Base-by-base conservation (phyloP, 2,888 invertebrate genomes). In the Stenodema calcarata region DNA sequence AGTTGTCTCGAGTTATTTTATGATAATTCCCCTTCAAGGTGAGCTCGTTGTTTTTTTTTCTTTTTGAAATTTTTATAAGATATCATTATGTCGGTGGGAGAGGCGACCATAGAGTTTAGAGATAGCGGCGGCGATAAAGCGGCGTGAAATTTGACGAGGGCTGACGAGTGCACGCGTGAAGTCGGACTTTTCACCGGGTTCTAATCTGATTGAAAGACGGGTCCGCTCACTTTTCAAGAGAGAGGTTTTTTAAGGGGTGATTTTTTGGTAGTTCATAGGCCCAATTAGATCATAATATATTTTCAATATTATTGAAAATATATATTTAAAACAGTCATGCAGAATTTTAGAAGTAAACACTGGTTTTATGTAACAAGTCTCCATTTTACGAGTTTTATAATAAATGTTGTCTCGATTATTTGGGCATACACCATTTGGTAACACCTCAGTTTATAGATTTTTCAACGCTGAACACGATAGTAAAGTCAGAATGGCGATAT, bases 91-190 rank as follows among this genome's bases (percentile, higher is more conserved):
- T 73, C 35, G 73, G 18, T 14, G 73, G 3, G 35, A 41, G 35
- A 73, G 30, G 73, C 73, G 73, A 73, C 30, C 16, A 1, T 0
- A n/a, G 18, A 73, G 35, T n/a, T 16, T 28, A 35, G 73, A 27
- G 70, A 23, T 70, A 27, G 23, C 14, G 50, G 50, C 50, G 50
- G 35, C n/a, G 50, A 62, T 62, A 62, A 62, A 35, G 16, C 73
- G 30, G 73, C 73, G 73, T 73, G 73, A 73, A 73, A 73, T 73
- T 41, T 73, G 73, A 73, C 73, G 73, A 35, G 73, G 73, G 73
- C 73, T 73, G 73, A 73, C 73, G 73, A 73, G 73, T 12, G 9
- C 41, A 6, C 35, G 35, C 35, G 0, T 23, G 3, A 12, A 62
- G 27, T 23, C 11, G 23, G 27, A 18, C 62, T 62, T 62, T 62